These are phyloP conservation scores for Diachrysia chrysitis DNA, from an alignment of 2,888 invertebrate genomes.

Conservation along the genomic window DNA sequence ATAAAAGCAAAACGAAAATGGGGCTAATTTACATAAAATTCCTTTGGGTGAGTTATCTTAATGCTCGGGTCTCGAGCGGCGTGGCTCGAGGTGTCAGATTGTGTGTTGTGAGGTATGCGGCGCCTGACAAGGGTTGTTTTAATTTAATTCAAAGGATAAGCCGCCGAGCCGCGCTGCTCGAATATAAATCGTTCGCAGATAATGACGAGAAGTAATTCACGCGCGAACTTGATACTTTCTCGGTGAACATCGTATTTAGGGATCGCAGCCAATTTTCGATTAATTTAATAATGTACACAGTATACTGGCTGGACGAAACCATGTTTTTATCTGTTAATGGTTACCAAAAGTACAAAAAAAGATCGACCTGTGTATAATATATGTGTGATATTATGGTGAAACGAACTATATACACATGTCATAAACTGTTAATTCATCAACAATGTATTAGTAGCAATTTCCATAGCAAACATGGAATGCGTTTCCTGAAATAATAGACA, in stretches of 20 bases:
- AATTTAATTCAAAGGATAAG: conserved; percentile 83
- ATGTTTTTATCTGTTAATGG: not conserved
- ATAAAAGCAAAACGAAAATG: conserved; percentile 71
- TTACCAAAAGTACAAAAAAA: no score
- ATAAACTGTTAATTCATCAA: no score
- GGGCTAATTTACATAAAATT: conserved; percentile 83
- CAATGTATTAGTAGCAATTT: not conserved
- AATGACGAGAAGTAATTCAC: conserved; percentile 80
- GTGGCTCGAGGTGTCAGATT: conserved; percentile 67
- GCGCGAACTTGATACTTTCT: conserved; percentile 41
- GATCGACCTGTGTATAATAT: no score
- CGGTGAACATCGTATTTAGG: conserved; percentile 9
- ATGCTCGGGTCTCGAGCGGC: conserved; percentile 43
- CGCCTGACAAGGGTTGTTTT: conserved; percentile 76
- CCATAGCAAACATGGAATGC: not conserved
- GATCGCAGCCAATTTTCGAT: conserved; percentile 22
- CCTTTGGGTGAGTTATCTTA: conserved; percentile 66
- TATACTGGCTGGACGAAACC: not conserved
- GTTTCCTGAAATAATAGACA: not conserved
- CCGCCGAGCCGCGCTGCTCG: conserved; percentile 62
- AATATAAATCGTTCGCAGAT: conserved; percentile 78
- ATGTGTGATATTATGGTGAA: not conserved
- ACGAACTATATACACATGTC: not conserved
- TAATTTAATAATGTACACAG: not conserved
- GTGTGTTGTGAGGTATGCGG: conserved; percentile 77